Percentiles rank a stretch among this genome's conserved stretches.
Conservation (phyloP, 2,797 vertebrate species). For the Vultur gryphus region DNA sequence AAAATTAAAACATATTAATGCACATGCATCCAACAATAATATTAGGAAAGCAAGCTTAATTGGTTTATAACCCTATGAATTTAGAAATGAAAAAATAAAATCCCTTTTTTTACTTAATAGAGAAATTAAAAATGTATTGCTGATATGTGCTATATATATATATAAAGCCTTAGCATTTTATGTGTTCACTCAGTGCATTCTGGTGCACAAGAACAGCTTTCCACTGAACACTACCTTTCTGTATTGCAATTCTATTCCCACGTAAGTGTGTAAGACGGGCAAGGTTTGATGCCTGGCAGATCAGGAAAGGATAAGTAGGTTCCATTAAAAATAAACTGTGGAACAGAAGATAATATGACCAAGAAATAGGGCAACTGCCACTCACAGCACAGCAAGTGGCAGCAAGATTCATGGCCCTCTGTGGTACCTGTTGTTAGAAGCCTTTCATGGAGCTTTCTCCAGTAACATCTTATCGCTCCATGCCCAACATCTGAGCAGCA, state of each 20-base stretch:
- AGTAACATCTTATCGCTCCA: neutral
- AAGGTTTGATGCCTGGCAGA: neutral
- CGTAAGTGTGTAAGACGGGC: neutral
- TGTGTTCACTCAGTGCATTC: neutral
- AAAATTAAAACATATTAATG: neutral
- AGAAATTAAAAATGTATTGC: neutral
- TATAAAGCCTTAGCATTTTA: neutral
- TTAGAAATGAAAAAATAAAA: neutral
- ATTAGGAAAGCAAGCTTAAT: neutral
- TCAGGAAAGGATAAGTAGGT: neutral
- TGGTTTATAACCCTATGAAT: neutral
- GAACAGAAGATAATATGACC: neutral
- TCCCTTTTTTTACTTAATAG: neutral
- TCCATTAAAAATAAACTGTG: neutral
- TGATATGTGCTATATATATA: neutral
- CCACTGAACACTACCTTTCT: neutral
- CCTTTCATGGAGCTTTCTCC: neutral
- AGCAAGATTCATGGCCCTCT: neutral
- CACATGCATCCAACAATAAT: neutral
- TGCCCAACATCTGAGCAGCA: neutral
- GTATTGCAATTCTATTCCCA: neutral
- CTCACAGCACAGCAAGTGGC: neutral
- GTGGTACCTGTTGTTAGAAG: neutral
- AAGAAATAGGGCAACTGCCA: neutral
- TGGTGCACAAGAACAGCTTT: neutral